Evolutionary conservation across 2,888 invertebrate genomes (phyloP).

Genomic region (Tridacna gigas): DNA sequence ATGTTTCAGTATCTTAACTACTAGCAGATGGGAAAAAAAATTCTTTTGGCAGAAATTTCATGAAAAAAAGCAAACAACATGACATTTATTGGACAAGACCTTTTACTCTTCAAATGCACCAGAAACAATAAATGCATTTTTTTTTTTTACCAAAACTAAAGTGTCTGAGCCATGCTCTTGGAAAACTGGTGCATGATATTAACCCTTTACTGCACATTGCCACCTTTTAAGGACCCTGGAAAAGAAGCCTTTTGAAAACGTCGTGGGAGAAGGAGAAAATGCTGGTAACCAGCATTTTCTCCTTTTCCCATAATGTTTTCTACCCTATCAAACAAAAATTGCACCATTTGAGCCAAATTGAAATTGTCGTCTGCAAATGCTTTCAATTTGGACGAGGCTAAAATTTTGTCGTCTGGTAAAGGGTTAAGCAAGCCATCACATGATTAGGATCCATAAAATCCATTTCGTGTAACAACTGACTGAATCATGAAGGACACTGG

Average conservation of each 20-base stretch:
- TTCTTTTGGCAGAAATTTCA: neutral
- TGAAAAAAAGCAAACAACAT: neutral
- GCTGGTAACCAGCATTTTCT: neutral
- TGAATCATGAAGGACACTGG: too few species aligned
- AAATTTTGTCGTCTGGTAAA: neutral
- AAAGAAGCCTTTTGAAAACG: neutral
- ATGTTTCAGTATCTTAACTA: neutral
- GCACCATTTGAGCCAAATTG: neutral
- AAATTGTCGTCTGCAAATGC: neutral
- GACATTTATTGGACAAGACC: neutral
- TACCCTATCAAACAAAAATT: neutral
- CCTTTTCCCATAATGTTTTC: neutral
- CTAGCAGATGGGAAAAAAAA: neutral
- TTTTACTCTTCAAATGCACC: neutral
- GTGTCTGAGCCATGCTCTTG: neutral
- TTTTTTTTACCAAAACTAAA: neutral
- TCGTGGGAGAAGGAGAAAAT: neutral
- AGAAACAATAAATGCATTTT: neutral
- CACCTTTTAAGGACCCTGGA: neutral
- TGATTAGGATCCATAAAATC: too few species aligned
- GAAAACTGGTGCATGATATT: neutral
- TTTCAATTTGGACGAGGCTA: neutral
- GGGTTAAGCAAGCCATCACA: too few species aligned
- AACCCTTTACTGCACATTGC: constrained; percentile 1
- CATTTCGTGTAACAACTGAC: too few species aligned